A percentile compares a stretch with the other conserved stretches of the same genome.
These are phyloP conservation scores for Poecilia picta DNA, from an alignment of 2,797 vertebrate genomes.

Conservation along the genomic window DNA sequence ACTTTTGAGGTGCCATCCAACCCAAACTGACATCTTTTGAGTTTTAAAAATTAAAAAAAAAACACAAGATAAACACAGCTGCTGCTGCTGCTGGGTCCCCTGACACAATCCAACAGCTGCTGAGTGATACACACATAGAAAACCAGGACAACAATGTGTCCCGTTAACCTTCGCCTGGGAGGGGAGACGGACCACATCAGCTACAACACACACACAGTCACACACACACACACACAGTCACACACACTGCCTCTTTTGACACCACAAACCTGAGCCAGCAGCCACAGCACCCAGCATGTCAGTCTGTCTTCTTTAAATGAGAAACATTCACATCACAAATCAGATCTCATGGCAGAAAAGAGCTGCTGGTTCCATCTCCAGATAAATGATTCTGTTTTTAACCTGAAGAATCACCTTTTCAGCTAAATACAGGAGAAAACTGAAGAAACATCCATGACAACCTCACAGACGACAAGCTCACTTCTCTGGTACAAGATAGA, in stretches of 20 bases:
- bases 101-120: constrained; percentile 55
- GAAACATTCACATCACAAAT: not conserved
- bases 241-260: constrained; percentile 20
- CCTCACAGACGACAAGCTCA: not conserved
- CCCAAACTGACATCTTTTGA: constrained; percentile 41
- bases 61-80: constrained; percentile 46
- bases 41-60: constrained; percentile 28
- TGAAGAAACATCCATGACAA: not conserved
- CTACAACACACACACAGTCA: constrained; percentile 41
- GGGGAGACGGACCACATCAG: constrained; percentile 30
- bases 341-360: not conserved
- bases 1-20: constrained; percentile 6
- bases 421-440: not conserved
- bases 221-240: constrained; percentile 28
- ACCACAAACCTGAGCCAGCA: constrained; percentile 8
- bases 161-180: constrained; percentile 31
- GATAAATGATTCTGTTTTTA: not conserved
- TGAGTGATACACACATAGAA: constrained; percentile 17
- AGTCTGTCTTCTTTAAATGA: not conserved
- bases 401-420: not conserved
- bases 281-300: constrained; percentile 16
- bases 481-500: not conserved
- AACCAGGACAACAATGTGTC: constrained; percentile 35
- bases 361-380: not conserved
- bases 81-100: constrained; percentile 44